Evolutionary conservation across 2,113 vertebrate genomes (phyloP), one percentile per base, ranked within the genome.

Genomic region (Kryptolebias marmoratus): DNA sequence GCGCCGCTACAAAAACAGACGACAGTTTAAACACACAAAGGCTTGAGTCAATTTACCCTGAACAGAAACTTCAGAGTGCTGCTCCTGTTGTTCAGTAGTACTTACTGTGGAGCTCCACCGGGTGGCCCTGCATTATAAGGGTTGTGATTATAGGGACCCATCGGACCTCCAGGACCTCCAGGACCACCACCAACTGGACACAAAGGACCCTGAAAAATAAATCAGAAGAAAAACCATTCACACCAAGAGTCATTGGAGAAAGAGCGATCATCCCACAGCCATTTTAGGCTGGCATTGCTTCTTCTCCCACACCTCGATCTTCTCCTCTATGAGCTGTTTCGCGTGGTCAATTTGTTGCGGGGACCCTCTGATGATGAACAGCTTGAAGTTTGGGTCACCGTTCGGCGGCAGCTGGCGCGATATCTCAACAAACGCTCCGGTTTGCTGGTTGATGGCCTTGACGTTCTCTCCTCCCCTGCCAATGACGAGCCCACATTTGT

Each of bases 401-500:
- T 98, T 96, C 57, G 96, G 96, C 0, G 95, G 96, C 2, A 95
- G 94, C 84, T 98, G 95, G 70, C 95, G 94, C 1, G 95, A 96
- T 71, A 98, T 96, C 91, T 98, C 96, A 42, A 98, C 96, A 18
- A 97, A 97, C 0, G 96, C 96, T 1, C 96, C 96, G 0, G 96
- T 97, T 89, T 97, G 95, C 88, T 98, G 96, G 91, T 97, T 98
- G 79, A 98, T 97, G 69, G 96, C 93, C 91, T 97, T 97, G 52
- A 98, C 96, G 0, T 96, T 97, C 84, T 98, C 96, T 0, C 96
- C 96, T 18, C 96, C 96, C 92, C 96, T 81, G 62, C 96, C 96
- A 12, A 98, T 98, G 55, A 98, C 96, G 16, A 98, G 93, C n/a
- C 96, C 96, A 32, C 96, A 97, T 85, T 97, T 98, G 88, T 98